Conservation (phyloP, 2,888 invertebrate genomes). For the Perithous albicinctus region DNA sequence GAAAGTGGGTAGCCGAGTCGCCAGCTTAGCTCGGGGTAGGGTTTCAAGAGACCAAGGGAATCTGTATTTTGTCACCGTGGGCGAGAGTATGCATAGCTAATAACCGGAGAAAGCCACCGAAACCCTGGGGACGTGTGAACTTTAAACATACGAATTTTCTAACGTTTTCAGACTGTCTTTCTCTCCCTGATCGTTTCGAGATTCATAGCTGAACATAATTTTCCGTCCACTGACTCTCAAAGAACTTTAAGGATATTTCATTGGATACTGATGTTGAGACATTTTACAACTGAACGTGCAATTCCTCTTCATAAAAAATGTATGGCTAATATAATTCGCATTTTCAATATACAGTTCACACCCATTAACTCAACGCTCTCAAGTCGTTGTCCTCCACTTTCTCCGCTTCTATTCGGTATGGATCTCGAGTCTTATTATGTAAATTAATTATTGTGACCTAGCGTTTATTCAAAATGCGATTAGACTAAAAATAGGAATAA, state of each 20-base stretch:
- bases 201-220: background rate
- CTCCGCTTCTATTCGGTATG: no score
- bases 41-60: slow-evolving; percentile 70
- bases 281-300: no score
- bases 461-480: no score
- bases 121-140: slow-evolving; percentile 72
- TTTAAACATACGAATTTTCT: slow-evolving; percentile 70
- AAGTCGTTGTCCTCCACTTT: no score
- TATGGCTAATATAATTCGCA: no score
- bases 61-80: slow-evolving; percentile 80
- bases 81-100: slow-evolving; percentile 76
- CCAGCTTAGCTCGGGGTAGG: slow-evolving; percentile 3
- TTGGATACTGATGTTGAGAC: no score
- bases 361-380: no score
- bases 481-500: no score
- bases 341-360: no score
- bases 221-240: background rate
- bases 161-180: slow-evolving; percentile 11
- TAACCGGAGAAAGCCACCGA: slow-evolving; percentile 65
- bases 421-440: no score
- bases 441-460: no score
- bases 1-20: slow-evolving; percentile 42
- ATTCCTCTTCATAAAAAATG: no score
- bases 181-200: background rate
- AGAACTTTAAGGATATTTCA: background rate